Evolutionary conservation across 1,140 invertebrate species (phyloP).

Genomic region (Lepidurus couesii): DNA sequence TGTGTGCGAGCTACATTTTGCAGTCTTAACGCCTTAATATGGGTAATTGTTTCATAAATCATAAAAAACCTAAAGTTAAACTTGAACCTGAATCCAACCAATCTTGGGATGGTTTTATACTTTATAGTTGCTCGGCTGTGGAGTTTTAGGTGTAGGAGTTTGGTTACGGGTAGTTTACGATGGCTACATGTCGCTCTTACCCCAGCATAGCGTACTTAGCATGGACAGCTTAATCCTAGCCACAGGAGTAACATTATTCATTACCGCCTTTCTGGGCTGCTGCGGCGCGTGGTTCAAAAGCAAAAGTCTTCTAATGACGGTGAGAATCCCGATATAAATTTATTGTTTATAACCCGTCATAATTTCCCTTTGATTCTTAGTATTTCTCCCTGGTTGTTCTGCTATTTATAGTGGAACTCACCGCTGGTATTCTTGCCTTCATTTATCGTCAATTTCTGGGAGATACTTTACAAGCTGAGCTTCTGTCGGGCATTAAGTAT

Average conservation of each 20-base stretch:
- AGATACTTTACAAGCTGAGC: constrained; percentile 57
- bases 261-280: constrained; percentile 71
- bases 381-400: constrained; percentile 77
- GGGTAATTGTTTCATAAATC: constrained; percentile 53
- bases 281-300: constrained; percentile 76
- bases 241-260: constrained; percentile 61
- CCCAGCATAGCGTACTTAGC: constrained; percentile 62
- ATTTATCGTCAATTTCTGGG: constrained; percentile 64
- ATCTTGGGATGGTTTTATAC: constrained; percentile 22
- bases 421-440: constrained; percentile 68
- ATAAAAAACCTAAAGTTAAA: not conserved
- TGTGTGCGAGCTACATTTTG: constrained; percentile 69
- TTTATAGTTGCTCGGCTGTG: constrained; percentile 65
- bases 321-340: constrained; percentile 45
- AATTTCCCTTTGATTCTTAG: constrained; percentile 49
- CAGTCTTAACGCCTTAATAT: constrained; percentile 66
- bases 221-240: constrained; percentile 62
- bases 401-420: constrained; percentile 70
- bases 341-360: not conserved
- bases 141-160: constrained; percentile 64
- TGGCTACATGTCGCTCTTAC: constrained; percentile 63
- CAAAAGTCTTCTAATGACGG: constrained; percentile 65
- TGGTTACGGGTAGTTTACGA: constrained; percentile 64
- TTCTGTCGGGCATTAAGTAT: constrained; percentile 58
- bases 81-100: constrained; percentile 20